A percentile compares a stretch with the other conserved stretches of the same genome.
These are phyloP conservation scores for Zaprionus capensis DNA, from an alignment of 1,140 invertebrate species.

Conservation along the genomic window DNA sequence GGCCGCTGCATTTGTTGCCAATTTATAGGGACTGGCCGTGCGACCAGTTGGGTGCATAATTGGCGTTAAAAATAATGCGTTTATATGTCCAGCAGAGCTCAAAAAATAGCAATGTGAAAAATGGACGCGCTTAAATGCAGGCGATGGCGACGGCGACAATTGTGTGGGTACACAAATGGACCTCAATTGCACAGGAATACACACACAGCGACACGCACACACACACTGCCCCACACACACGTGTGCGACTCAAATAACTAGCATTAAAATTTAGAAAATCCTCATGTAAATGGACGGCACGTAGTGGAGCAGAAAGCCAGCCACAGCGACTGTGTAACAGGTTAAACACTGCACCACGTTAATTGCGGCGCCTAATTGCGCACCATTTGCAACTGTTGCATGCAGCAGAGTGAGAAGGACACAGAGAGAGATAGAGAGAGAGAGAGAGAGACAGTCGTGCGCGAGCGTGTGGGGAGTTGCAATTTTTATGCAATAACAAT, in stretches of 20 bases:
- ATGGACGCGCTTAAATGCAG: conserved; percentile 55
- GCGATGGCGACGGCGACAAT: conserved; percentile 58
- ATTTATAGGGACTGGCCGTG: conserved; percentile 58
- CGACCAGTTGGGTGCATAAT: conserved; percentile 43
- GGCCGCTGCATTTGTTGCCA: conserved; percentile 62
- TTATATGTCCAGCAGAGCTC: conserved; percentile 56
- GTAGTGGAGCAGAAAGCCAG: conserved; percentile 29
- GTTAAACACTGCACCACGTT: conserved; percentile 79
- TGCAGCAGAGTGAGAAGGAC: conserved; percentile 26
- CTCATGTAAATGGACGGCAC: conserved; percentile 59
- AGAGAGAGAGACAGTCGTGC: conserved; percentile 1
- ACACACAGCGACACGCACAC: conserved; percentile 12
- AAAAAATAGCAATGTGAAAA: conserved; percentile 65
- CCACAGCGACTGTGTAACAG: conserved; percentile 59
- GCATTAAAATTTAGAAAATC: conserved; percentile 83
- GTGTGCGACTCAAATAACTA: conserved; percentile 47
- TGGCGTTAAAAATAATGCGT: conserved; percentile 79
- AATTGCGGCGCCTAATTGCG: conserved; percentile 80
- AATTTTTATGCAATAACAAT: conserved; percentile 82
- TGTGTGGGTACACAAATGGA: conserved; percentile 73
- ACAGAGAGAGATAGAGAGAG: conserved; percentile 15
- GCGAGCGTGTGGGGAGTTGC: conserved; percentile 12
- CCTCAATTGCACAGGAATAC: conserved; percentile 57
- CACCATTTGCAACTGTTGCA: conserved; percentile 76
- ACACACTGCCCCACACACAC: neutral